Percentiles rank a stretch among this genome's conserved stretches.
phyloP scores from a whole-genome alignment of 2,888 invertebrate species.

The Scaptodrosophila latifasciaeformis region DNA sequence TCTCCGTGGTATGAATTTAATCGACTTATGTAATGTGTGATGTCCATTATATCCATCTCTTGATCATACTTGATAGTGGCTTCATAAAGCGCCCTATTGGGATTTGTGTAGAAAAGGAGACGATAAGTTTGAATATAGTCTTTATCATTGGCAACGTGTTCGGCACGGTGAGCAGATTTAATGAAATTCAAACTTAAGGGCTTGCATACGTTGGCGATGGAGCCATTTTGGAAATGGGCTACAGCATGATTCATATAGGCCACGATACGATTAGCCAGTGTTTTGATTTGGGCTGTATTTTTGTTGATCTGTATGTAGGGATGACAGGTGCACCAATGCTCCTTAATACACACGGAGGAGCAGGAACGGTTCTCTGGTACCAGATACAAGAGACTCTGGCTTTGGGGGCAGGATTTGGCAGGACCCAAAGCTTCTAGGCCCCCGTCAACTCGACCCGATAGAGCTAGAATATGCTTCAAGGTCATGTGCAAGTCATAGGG shows the following conservation, averaged over 20 bases:
- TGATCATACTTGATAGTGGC: constrained; percentile 78
- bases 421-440: constrained; percentile 38
- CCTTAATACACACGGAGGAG: constrained; percentile 80
- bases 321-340: constrained; percentile 87
- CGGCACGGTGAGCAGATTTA: constrained; percentile 76
- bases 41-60: constrained; percentile 70
- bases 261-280: constrained; percentile 75
- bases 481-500: constrained; percentile 87
- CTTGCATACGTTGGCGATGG: constrained; percentile 76
- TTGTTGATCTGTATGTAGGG: constrained; percentile 75
- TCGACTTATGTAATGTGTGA: constrained; percentile 80
- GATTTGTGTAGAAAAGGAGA: constrained; percentile 81
- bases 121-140: constrained; percentile 77
- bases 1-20: constrained; percentile 77
- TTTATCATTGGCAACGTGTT: constrained; percentile 26
- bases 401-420: constrained; percentile 78
- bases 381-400: constrained; percentile 80
- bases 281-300: constrained; percentile 76
- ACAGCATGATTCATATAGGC: constrained; percentile 70
- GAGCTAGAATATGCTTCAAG: constrained; percentile 78
- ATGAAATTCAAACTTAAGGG: constrained; percentile 77
- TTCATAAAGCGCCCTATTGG: constrained; percentile 83
- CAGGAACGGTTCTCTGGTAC: constrained; percentile 81
- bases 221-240: constrained; percentile 63
- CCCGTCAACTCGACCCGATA: constrained; percentile 75